Base-by-base conservation (phyloP, 2,113 vertebrate genomes). In the Pluvianellus socialis region DNA sequence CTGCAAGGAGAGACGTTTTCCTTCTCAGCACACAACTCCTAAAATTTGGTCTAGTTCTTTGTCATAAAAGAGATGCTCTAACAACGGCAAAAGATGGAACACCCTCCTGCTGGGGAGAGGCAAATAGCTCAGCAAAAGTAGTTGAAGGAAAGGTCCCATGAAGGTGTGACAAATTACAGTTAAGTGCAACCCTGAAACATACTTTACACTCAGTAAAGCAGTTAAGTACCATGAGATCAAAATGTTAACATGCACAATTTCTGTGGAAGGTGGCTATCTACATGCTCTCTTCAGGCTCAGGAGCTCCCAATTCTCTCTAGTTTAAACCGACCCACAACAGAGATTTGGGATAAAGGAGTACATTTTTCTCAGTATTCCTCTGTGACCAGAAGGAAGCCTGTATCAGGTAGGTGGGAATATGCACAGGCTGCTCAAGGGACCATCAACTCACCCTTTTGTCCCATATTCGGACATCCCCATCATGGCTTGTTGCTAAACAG, bases 401-500 rank as follows among this genome's bases (percentile, higher is more conserved):
- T 45, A 65, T 28, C 1, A 1, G 4, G 15, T 24, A 76, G 18
- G 45, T 38, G 30, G 30, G 4, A 84, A 75, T 47, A 80, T 3
- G 12, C 52, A 84, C 10, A 53, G 14, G 42, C 30, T 45, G 28
- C 24, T 85, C 52, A 72, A 42, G 47, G 33, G 7, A 11, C 16
- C 22, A 35, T 50, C 71, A 84, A 84, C 98, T 99, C 92, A 99
- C 99, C 98, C 99, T 97, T 97, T 99, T 99, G 90, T 99, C 99
- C 99, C 99, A 99, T 94, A 99, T 99, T 79, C 99, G 98, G 7
- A 99, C 99, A 58, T 99, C 99, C 23, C 99, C 99, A 3, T 99
- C 99, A 0, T 99, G 99, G 95, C 99, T 99, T 73, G 99, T 99
- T 12, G 99, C 99, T 71, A 99, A 98, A 95, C 99, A 99, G 81